Conservation (phyloP, 2,797 vertebrate species). For the Lepus oiostolus region DNA sequence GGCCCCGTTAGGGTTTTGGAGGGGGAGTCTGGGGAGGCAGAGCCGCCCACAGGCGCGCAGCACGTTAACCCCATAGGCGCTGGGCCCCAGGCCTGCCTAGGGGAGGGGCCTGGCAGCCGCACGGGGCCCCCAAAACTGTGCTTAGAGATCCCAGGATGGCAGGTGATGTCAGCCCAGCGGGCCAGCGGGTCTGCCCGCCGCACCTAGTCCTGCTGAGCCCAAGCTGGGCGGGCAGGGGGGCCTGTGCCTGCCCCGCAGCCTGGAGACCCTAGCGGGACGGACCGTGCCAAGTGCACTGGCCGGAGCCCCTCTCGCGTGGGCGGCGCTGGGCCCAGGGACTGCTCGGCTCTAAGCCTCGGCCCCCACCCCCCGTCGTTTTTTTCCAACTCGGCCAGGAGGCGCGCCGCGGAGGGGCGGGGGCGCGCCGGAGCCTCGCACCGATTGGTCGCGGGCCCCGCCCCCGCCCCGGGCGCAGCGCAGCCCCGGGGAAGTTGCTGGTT, state of each 20-base stretch:
- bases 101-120: slow-evolving; percentile 67
- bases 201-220: slow-evolving; percentile 49
- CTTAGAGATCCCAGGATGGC: slow-evolving; percentile 81
- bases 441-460: slow-evolving; percentile 88
- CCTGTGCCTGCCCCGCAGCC: not conserved
- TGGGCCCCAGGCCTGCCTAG: not conserved
- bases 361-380: not conserved
- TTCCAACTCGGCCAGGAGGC: slow-evolving; percentile 26
- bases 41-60: not conserved
- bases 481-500: slow-evolving; percentile 82
- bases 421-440: slow-evolving; percentile 56
- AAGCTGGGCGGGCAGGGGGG: not conserved
- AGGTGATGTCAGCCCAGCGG: slow-evolving; percentile 83
- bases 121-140: slow-evolving; percentile 55
- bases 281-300: not conserved
- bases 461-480: slow-evolving; percentile 85
- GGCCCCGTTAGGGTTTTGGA: slow-evolving; percentile 46
- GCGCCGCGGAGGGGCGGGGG: slow-evolving; percentile 70
- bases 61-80: slow-evolving; percentile 44
- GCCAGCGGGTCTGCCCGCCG: slow-evolving; percentile 53
- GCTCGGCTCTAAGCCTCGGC: not conserved
- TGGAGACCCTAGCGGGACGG: not conserved
- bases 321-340: not conserved
- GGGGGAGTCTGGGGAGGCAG: not conserved
- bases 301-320: not conserved